These are phyloP conservation scores for Callosobruchus maculatus DNA, from an alignment of 2,888 invertebrate species.

Conservation along the genomic window DNA sequence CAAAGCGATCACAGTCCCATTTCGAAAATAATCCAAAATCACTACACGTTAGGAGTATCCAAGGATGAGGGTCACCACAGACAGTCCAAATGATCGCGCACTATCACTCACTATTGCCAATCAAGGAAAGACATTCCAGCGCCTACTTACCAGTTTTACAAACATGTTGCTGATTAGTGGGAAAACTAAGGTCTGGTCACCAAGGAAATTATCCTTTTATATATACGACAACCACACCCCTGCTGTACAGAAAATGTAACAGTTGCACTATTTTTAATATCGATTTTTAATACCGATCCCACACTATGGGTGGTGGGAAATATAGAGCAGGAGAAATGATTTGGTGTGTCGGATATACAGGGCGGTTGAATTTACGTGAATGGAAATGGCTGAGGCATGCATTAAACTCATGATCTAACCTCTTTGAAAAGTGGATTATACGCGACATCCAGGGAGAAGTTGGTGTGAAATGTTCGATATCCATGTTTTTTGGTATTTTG, in stretches of 20 bases:
- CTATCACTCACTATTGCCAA: conserved; percentile 1
- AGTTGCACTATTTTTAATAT: conserved; percentile 35
- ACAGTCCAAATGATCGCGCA: neutral
- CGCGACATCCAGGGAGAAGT: no score
- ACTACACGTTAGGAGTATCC: neutral
- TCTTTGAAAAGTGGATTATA: no score
- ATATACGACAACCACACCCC: conserved; percentile 45
- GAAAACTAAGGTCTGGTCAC: conserved; percentile 18
- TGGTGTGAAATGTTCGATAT: no score
- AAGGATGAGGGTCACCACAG: neutral
- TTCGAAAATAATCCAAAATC: neutral
- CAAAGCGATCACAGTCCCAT: neutral
- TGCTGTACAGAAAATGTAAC: conserved; percentile 43
- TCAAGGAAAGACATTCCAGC: conserved; percentile 1
- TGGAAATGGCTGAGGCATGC: neutral
- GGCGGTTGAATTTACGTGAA: neutral
- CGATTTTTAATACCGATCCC: conserved; percentile 47
- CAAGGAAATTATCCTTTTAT: conserved; percentile 27
- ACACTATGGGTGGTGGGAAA: conserved; percentile 40
- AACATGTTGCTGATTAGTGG: conserved; percentile 41
- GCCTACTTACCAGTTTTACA: conserved; percentile 48
- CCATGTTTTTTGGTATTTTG: no score
- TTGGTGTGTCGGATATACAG: neutral
- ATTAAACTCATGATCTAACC: neutral
- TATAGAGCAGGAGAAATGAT: conserved; percentile 24